Evolutionary conservation across 2,888 invertebrate genomes (phyloP), one percentile per base, ranked within the genome.

Genomic region (Tenthredo distinguenda): DNA sequence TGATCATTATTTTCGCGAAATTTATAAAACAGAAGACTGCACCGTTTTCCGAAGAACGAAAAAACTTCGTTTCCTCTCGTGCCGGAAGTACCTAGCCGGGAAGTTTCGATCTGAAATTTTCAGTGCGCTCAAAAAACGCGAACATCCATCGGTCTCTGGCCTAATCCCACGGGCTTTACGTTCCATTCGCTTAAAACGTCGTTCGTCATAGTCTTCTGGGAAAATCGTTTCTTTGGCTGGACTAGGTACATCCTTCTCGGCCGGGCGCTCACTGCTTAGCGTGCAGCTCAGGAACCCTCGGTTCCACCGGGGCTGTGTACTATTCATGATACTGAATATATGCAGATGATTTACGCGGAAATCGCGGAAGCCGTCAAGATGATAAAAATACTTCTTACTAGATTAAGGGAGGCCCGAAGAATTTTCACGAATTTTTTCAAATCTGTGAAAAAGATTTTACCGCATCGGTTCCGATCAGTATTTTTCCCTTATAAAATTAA

Each of bases 101-200:
- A 40, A 62, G 26, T 40, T 37, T 62, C 21, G 81, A 58, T 62
- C 58, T 40, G 18, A 37, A 81, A 62, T 62, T 76, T 81, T 15
- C 79, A 55, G 15, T 55, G 18, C 10, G 79, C 26, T 76, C 31
- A 31, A 21, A 58, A 40, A 81, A 81, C 58, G 40, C 2, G 79
- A 62, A 58, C 40, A 37, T 58, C 62, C 62, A 81, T 81, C 81
- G 55, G 50, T 77, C 77, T 50, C 77, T 55, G 31, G 50, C 26
- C 58, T 81, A 58, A 81, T 58, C 58, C 62, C 81, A 50, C 81
- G 40, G n/a, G 81, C 58, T 81, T 34, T 37, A 62, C 37, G 58
- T 81, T 81, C 81, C 62, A 81, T 81, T 81, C 81, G 81, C 81
- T 81, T 34, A 81, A 81, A 81, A 81, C 81, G 62, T 81, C 62